phyloP scores from a whole-genome alignment of 2,113 vertebrate genomes.

The Catharus minimus region DNA sequence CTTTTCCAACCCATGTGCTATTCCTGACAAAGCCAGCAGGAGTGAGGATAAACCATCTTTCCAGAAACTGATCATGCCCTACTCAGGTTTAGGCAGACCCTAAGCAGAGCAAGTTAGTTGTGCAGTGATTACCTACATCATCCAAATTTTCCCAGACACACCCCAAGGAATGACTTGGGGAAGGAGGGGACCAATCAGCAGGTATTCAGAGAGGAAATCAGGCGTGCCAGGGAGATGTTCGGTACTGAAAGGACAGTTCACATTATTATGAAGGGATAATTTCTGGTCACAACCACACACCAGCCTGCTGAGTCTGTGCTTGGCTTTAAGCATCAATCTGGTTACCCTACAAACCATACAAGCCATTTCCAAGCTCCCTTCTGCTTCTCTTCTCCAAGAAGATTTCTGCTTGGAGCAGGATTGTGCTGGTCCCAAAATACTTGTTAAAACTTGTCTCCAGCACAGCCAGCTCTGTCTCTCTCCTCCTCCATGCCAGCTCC shows the following conservation, averaged over 20 bases:
- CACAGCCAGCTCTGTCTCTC: not conserved
- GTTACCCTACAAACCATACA: accelerated
- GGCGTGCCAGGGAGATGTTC: not conserved
- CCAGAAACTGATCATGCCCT: not conserved
- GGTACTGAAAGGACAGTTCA: not conserved
- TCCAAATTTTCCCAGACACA: not conserved
- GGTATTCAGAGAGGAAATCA: not conserved
- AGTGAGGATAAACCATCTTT: not conserved
- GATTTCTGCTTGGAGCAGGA: not conserved
- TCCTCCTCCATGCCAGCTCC: accelerated
- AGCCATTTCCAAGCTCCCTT: not conserved
- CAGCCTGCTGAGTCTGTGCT: not conserved
- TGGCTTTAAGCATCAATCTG: not conserved
- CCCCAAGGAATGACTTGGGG: not conserved
- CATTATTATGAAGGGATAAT: not conserved
- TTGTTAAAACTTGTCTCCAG: conserved; percentile 12
- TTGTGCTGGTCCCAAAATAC: not conserved
- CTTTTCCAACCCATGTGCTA: not conserved
- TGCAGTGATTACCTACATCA: not conserved
- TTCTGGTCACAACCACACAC: not conserved
- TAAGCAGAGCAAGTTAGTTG: not conserved
- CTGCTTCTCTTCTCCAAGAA: not conserved
- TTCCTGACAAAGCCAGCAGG: not conserved
- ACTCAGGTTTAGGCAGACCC: not conserved
- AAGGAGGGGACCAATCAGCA: not conserved